phyloP scores from a whole-genome alignment of 2,113 vertebrate species.

The Corythornis madagascariensis region DNA sequence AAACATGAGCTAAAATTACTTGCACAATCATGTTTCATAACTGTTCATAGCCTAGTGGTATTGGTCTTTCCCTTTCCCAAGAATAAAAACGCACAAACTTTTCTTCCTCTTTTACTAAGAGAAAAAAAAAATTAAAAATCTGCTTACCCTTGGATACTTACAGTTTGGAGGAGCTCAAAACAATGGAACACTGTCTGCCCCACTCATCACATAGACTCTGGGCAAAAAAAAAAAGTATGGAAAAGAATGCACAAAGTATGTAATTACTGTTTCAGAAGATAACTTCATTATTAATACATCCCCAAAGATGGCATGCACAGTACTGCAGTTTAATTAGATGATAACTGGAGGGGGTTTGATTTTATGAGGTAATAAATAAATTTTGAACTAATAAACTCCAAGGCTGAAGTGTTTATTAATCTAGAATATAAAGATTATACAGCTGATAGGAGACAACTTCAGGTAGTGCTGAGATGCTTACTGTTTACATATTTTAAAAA shows the following conservation, averaged over 20 bases:
- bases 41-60: not conserved
- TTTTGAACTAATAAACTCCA: constrained; percentile 62
- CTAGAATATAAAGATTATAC: constrained; percentile 11
- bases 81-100: constrained; percentile 4
- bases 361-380: constrained; percentile 66
- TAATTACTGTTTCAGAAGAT: constrained; percentile 47
- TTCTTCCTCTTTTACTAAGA: not conserved
- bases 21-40: constrained; percentile 31
- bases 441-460: constrained; percentile 14
- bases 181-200: constrained; percentile 43
- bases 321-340: constrained; percentile 59
- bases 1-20: constrained; percentile 20
- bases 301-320: constrained; percentile 32
- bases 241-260: constrained; percentile 39
- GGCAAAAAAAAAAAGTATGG: not conserved
- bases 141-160: constrained; percentile 22
- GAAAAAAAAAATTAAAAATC: not conserved
- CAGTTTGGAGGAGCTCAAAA: constrained; percentile 51
- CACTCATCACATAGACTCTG: constrained; percentile 26
- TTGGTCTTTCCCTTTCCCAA: not conserved
- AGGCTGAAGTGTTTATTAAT: constrained; percentile 57
- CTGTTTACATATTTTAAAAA: constrained; percentile 11
- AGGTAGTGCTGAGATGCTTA: not conserved
- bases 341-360: constrained; percentile 56
- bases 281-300: constrained; percentile 57